Base-by-base conservation (phyloP, 2,888 invertebrate species). In the Trisateles emortualis region DNA sequence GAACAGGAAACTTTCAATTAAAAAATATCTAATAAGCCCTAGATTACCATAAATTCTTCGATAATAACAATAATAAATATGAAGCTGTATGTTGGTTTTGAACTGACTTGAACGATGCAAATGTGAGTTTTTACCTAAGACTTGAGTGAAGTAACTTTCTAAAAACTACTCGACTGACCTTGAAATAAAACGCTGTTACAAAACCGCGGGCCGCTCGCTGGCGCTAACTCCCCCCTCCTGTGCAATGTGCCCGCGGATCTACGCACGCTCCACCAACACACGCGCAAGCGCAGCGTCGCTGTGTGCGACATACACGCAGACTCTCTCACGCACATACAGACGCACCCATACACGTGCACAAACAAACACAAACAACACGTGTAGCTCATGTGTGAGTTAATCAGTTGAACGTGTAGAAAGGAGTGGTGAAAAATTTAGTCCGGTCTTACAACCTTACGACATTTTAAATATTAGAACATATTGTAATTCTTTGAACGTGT, bases 141-240 rank as follows among this genome's bases (percentile, higher is more conserved):
- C 78, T 81, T 72, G 76, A 83, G 78, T 88, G 85, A 87, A 88
- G 88, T 90, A 87, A 92, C 93, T 93, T 93, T 93, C 93, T 92
- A 93, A 93, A 92, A 91, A 90, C 89, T 90, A 86, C 86, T 89
- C 84, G 82, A 80, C 81, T 92, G 92, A 93, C 93, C 93, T 93
- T 93, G 93, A 93, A 92, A 91, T 88, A 89, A 89, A 92, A 87
- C 86, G 87, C 83, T 92, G 81, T 93, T 93, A 92, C 92, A 91
- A 92, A 90, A 93, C 88, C 85, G 90, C 89, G 86, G 80, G 78
- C 88, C 88, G 81, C 83, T 88, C 89, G 88, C 88, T 79, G 85
- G 80, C 83, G 84, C 82, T 83, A 80, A 81, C 78, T 76, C 86
- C 79, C 81, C 83, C 79, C 77, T 79, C 80, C 76, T 76, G 74